Evolutionary conservation across 2,113 vertebrate species (phyloP).

Genomic region (Leptobrachium leishanense): DNA sequence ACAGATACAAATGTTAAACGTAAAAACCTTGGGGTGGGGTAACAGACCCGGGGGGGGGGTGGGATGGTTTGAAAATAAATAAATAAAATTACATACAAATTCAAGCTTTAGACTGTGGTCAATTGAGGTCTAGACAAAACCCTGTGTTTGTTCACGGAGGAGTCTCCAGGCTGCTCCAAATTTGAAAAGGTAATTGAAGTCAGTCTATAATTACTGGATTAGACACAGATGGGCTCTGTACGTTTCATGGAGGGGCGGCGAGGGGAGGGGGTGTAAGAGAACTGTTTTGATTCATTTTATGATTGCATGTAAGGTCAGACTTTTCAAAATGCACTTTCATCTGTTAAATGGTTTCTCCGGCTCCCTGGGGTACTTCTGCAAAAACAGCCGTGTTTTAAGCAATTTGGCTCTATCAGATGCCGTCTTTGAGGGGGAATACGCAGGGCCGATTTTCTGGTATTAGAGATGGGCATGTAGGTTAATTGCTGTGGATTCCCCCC

Average conservation of each 20-base stretch:
- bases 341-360: conserved; percentile 82
- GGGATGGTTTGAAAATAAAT: conserved; percentile 45
- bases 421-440: conserved; percentile 75
- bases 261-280: conserved; percentile 53
- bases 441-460: conserved; percentile 74
- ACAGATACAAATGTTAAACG: conserved; percentile 9
- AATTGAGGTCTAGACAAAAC: conserved; percentile 85
- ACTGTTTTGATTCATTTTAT: conserved; percentile 84
- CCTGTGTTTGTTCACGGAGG: conserved; percentile 75
- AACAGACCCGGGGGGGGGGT: neutral
- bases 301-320: conserved; percentile 86
- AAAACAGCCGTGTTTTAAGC: conserved; percentile 84
- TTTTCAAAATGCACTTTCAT: conserved; percentile 87
- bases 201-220: conserved; percentile 86
- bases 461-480: conserved; percentile 78
- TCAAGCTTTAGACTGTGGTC: conserved; percentile 83
- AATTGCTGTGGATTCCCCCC: conserved; percentile 72
- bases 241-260: conserved; percentile 66
- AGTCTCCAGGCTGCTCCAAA: conserved; percentile 81
- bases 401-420: conserved; percentile 80
- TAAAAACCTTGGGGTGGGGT: conserved; percentile 14
- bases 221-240: conserved; percentile 84
- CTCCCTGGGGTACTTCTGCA: conserved; percentile 77
- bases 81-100: conserved; percentile 79
- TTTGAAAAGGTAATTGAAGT: conserved; percentile 87